A percentile compares a stretch with the other conserved stretches of the same genome.
Conservation (phyloP, 2,113 vertebrate species). For the Microcebus murinus region DNA sequence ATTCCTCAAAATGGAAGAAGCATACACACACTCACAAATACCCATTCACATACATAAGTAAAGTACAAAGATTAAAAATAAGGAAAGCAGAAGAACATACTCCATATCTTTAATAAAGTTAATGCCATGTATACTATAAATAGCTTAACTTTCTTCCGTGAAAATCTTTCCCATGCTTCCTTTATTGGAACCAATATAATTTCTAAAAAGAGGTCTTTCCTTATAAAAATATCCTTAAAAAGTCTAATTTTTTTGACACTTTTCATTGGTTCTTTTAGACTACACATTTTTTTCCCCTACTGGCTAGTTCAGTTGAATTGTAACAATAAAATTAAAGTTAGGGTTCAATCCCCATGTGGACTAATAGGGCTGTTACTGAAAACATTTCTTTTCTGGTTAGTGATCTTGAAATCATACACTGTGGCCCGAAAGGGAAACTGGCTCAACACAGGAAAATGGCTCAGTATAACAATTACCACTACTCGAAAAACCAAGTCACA, state of each 20-base stretch:
- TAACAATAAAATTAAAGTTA: background rate
- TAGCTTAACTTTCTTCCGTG: background rate
- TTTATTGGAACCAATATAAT: background rate
- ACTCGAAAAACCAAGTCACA: background rate
- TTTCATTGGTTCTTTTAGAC: background rate
- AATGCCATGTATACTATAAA: background rate
- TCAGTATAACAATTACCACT: background rate
- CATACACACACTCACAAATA: background rate
- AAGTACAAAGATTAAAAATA: background rate
- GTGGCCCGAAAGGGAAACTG: background rate
- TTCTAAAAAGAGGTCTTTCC: background rate
- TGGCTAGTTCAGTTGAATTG: background rate
- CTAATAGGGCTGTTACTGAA: background rate
- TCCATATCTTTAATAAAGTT: background rate
- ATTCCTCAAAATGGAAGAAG: background rate
- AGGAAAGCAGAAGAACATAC: background rate
- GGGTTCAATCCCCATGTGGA: background rate
- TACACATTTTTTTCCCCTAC: too few species aligned
- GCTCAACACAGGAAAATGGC: background rate
- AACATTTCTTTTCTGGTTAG: background rate
- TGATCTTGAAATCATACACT: background rate
- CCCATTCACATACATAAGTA: too few species aligned
- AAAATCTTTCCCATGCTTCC: background rate
- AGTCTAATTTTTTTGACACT: background rate
- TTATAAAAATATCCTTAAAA: background rate